Base-by-base conservation (phyloP, 2,113 vertebrate species). In the Pedionomus torquatus region DNA sequence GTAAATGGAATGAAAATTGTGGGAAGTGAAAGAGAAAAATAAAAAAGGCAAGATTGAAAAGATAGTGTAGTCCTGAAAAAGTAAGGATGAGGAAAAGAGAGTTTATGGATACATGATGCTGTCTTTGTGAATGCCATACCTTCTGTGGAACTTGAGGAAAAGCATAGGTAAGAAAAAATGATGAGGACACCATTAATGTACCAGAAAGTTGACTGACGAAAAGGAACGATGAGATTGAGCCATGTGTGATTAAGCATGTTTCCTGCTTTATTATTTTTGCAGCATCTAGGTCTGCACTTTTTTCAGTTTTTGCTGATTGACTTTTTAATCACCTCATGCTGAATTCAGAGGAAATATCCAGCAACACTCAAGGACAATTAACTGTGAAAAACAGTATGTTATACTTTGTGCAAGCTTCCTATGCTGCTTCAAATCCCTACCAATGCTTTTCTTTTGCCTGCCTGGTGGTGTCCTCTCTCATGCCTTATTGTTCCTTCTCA, bases 381-480 rank as follows among this genome's bases (percentile, higher is more conserved):
- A 33, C 33, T n/a, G n/a, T 30, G 28, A 93, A 57, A 57, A 76
- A 49, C 4, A 24, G 23, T 30, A 23, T 37, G 31, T 55, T 5
- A 14, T 21, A 55, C 24, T 83, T 66, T 39, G 10, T 43, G 33
- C 26, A 91, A 46, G 12, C 37, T 83, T 93, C 30, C 26, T 0
- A 0, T 48, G 25, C 14, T 64, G 23, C 17, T 85, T 83, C 49
- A 43, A 39, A 49, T 46, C 18, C 31, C 31, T 88, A 54, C 23
- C 49, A 60, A 49, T 3, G 31, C 15, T 86, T 89, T 80, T 60
- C 55, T 68, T 91, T 83, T 44, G 10, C 17, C 25, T 60, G 13
- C 17, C 23, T 58, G 23, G 2, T n/a, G 48, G 9, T 80, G 11
- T 80, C 43, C 15, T 18, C 25, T 4, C 19, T 35, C 1, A 0